Percentiles rank a stretch among this genome's conserved stretches.
These are phyloP conservation scores for Phainopepla nitens DNA, from an alignment of 2,113 vertebrate species.

Conservation along the genomic window DNA sequence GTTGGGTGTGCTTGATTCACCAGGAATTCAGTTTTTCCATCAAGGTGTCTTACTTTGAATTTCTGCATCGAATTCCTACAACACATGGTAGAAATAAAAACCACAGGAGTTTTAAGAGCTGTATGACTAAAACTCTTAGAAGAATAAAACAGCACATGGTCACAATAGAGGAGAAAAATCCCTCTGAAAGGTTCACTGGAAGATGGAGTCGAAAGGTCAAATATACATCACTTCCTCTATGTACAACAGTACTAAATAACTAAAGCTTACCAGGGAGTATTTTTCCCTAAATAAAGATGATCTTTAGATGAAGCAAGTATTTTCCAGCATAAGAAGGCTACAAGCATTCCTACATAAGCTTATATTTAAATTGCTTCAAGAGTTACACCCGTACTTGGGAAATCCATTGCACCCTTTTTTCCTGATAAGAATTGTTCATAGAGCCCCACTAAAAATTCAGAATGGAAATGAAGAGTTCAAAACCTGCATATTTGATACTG, in stretches of 20 bases:
- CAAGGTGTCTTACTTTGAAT: background rate
- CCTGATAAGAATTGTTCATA: background rate
- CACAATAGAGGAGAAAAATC: background rate
- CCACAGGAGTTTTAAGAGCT: background rate
- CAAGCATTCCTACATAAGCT: background rate
- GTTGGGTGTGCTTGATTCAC: background rate
- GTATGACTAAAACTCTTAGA: background rate
- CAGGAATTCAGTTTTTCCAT: background rate
- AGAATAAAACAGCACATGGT: slow-evolving; percentile 1
- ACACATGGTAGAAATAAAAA: slow-evolving; percentile 4
- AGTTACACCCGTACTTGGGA: background rate
- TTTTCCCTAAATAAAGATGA: background rate
- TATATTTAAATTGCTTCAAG: background rate
- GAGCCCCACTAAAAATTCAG: background rate
- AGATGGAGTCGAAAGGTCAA: background rate
- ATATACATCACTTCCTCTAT: background rate
- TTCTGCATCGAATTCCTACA: slow-evolving; percentile 10
- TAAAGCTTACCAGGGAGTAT: background rate
- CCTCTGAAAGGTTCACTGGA: background rate
- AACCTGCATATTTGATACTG: background rate
- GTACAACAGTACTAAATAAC: background rate
- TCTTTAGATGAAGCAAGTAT: background rate
- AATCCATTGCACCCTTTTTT: background rate
- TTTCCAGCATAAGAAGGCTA: background rate
- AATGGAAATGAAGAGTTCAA: background rate